phyloP scores from a whole-genome alignment of 2,797 vertebrate genomes.

The Poecile montanus region DNA sequence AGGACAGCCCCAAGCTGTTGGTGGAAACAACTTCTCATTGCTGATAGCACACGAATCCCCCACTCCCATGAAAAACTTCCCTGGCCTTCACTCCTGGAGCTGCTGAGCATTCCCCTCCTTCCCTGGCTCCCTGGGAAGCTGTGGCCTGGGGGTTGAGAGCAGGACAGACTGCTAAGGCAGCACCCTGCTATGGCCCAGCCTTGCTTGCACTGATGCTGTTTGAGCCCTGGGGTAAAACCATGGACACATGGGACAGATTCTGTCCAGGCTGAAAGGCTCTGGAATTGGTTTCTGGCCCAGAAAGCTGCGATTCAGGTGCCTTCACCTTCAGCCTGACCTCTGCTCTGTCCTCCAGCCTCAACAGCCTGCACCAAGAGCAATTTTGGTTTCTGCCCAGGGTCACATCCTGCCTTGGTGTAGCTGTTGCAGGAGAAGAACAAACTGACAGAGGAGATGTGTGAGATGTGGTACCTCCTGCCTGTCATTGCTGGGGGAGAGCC shows the following conservation, averaged over 20 bases:
- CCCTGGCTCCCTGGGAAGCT: background rate
- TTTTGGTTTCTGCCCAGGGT: background rate
- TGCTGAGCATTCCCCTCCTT: background rate
- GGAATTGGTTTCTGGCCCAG: background rate
- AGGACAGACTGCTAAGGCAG: background rate
- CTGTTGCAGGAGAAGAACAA: background rate
- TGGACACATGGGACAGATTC: background rate
- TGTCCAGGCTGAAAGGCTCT: background rate
- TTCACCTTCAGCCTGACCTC: background rate
- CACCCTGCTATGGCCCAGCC: background rate
- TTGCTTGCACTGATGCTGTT: background rate
- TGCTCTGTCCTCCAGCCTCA: background rate
- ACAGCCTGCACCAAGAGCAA: background rate
- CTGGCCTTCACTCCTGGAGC: background rate
- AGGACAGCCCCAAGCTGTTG: background rate
- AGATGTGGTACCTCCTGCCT: accelerated
- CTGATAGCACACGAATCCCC: background rate
- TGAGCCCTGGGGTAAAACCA: background rate
- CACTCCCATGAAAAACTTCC: background rate
- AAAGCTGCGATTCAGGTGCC: background rate
- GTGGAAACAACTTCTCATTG: background rate
- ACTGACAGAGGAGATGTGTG: background rate
- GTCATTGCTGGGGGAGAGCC: background rate
- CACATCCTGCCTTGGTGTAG: background rate
- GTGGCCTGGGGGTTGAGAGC: background rate